phyloP scores from a whole-genome alignment of 2,888 invertebrate species.

The Ochropleura leucogaster region DNA sequence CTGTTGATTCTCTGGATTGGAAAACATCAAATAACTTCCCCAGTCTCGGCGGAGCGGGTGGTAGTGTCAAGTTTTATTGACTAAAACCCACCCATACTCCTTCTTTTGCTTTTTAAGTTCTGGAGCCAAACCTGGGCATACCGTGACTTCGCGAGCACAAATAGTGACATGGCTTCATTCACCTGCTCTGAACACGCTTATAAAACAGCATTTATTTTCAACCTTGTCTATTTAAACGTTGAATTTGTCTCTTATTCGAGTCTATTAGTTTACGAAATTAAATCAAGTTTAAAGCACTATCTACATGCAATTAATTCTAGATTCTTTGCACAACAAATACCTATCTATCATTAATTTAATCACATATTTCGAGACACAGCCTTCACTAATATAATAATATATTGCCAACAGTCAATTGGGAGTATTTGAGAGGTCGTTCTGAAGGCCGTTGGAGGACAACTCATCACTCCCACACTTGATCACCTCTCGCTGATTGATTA shows the following conservation, averaged over 20 bases:
- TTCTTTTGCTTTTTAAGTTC: too few species aligned
- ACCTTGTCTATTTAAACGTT: background rate
- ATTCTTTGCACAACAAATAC: conserved; percentile 44
- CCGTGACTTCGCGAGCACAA: too few species aligned
- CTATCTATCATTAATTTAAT: conserved; percentile 47
- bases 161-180: background rate
- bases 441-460: conserved; percentile 48
- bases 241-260: background rate
- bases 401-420: conserved; percentile 41
- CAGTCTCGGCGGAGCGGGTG: too few species aligned
- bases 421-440: conserved; percentile 39
- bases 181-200: too few species aligned
- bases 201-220: background rate
- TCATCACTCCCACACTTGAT: conserved; percentile 47
- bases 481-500: conserved; percentile 49
- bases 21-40: too few species aligned
- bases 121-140: too few species aligned
- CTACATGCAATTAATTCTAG: conserved; percentile 36
- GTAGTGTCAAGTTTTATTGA: too few species aligned
- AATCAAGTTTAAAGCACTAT: conserved; percentile 25
- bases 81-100: too few species aligned
- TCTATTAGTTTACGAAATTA: conserved; percentile 12
- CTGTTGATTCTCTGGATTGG: background rate
- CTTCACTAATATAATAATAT: conserved; percentile 57
- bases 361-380: conserved; percentile 47